These are phyloP conservation scores for Poeciliopsis prolifica DNA, from an alignment of 2,113 vertebrate genomes.

Conservation along the genomic window DNA sequence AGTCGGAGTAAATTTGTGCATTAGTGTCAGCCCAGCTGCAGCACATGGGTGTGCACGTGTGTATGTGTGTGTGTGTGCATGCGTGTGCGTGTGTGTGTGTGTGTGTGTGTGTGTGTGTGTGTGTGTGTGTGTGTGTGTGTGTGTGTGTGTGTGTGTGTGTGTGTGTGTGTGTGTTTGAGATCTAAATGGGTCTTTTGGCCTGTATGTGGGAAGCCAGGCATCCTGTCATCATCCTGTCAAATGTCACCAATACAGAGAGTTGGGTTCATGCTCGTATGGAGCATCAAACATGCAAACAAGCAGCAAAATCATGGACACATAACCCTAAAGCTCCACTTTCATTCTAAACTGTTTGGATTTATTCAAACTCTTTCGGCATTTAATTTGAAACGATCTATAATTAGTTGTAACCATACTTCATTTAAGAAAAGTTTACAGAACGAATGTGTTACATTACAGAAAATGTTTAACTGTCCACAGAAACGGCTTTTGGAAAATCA, in stretches of 20 bases:
- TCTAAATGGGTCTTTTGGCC: constrained; percentile 49
- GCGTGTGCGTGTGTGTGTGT: neutral
- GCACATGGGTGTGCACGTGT: constrained; percentile 9
- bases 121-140: neutral
- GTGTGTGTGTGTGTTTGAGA: constrained; percentile 8
- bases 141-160: neutral
- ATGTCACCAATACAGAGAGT: constrained; percentile 33
- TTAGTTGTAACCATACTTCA: too few species aligned
- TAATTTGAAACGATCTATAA: too few species aligned
- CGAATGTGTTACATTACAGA: too few species aligned
- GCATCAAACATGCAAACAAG: neutral
- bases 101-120: constrained; percentile 4
- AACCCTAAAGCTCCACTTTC: too few species aligned
- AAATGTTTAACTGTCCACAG: too few species aligned
- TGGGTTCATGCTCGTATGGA: neutral
- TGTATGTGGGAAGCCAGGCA: neutral
- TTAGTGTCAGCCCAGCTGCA: constrained; percentile 44
- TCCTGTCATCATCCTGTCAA: constrained; percentile 50
- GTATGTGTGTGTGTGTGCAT: constrained; percentile 2
- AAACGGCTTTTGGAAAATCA: too few species aligned
- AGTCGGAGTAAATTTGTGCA: constrained; percentile 30
- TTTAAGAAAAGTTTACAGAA: too few species aligned
- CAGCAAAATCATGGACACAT: neutral
- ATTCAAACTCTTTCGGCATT: too few species aligned
- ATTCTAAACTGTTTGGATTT: too few species aligned